Evolutionary conservation across 2,797 vertebrate species (phyloP).

Genomic region (Cirrhinus mrigala): DNA sequence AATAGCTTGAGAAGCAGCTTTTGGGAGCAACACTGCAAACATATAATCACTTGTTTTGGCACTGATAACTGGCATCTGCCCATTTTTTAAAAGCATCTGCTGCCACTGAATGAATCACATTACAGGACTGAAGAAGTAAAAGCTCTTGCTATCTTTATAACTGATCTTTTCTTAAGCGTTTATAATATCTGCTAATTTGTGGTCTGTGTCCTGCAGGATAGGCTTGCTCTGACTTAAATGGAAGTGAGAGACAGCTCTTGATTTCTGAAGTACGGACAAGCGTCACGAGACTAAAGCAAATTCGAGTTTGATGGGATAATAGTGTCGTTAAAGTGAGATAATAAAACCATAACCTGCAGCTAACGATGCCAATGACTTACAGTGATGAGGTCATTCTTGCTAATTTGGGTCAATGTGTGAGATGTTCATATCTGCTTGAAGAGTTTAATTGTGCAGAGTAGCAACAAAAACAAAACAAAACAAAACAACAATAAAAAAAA

Average conservation of each 20-base stretch:
- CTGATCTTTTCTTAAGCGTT: background rate
- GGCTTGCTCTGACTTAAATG: background rate
- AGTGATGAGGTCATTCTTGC: conserved; percentile 29
- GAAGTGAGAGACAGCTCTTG: background rate
- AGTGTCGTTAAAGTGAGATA: conserved; percentile 14
- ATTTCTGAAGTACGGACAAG: conserved; percentile 14
- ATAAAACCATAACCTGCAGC: conserved; percentile 41
- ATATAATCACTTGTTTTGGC: background rate
- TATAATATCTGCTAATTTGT: background rate
- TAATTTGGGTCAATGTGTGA: conserved; percentile 34
- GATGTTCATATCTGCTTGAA: conserved; percentile 24
- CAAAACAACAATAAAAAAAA: no score
- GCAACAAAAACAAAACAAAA: no score
- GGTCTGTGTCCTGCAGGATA: background rate
- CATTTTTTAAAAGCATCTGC: background rate
- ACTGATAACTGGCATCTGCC: background rate
- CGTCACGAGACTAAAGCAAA: background rate
- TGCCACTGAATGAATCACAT: background rate
- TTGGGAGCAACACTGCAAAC: background rate
- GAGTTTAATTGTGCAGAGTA: conserved; percentile 34
- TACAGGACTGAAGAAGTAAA: background rate
- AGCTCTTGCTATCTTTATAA: background rate
- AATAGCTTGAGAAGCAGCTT: background rate
- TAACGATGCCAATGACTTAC: conserved; percentile 42
- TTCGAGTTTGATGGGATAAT: conserved; percentile 36